These are phyloP conservation scores for Drosophila nebulosa DNA, from an alignment of 1,140 invertebrate species.

Conservation along the genomic window DNA sequence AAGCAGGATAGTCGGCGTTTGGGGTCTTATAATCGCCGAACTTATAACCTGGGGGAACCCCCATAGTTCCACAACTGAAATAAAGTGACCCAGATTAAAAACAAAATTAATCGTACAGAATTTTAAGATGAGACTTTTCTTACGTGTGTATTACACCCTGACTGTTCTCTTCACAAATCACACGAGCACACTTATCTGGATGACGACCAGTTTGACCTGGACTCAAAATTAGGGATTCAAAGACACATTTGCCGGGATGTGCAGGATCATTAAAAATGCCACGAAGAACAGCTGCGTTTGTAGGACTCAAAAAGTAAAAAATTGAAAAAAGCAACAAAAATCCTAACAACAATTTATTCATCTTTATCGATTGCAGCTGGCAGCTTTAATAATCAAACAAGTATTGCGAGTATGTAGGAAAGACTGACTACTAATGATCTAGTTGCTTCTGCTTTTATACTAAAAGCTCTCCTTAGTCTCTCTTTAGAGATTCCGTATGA, in stretches of 20 bases:
- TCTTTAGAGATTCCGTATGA: background rate
- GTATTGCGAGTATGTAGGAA: background rate
- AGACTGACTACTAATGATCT: background rate
- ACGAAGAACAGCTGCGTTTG: constrained; percentile 5
- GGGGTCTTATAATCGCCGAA: constrained; percentile 18
- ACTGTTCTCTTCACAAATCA: constrained; percentile 5
- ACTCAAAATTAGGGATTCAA: constrained; percentile 4
- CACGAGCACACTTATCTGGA: constrained; percentile 11
- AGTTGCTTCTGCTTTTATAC: background rate
- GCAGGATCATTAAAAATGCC: constrained; percentile 17
- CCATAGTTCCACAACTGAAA: constrained; percentile 18
- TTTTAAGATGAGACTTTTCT: no score
- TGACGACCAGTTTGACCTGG: constrained; percentile 15
- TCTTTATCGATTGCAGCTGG: background rate
- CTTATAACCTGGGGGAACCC: background rate
- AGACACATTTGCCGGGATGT: constrained; percentile 36
- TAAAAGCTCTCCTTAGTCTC: background rate
- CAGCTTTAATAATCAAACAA: background rate
- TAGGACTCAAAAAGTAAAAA: background rate
- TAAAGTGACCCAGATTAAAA: background rate
- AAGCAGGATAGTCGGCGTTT: constrained; percentile 24
- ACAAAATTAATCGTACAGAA: no score
- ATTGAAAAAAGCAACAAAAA: background rate
- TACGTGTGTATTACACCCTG: constrained; percentile 12
- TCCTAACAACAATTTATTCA: constrained; percentile 3